Percentiles rank a stretch among this genome's conserved stretches.
phyloP scores from a whole-genome alignment of 2,888 invertebrate species.

The Iselma pallidipennis region DNA sequence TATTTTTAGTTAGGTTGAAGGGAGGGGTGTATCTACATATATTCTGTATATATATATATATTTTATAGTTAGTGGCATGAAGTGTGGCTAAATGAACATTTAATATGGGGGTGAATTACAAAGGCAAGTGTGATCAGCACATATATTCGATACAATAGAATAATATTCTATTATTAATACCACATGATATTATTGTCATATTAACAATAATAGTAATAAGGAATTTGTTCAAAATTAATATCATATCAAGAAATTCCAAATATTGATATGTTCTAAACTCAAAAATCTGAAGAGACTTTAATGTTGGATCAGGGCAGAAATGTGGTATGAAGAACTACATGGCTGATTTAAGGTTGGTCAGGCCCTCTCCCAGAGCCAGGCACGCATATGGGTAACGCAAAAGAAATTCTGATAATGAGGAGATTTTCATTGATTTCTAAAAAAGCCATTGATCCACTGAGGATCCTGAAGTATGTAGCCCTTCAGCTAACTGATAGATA shows the following conservation, averaged over 20 bases:
- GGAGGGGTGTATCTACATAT: neutral
- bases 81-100: conserved; percentile 54
- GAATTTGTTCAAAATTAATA: neutral
- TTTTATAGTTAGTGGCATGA: conserved; percentile 33
- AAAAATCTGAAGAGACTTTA: neutral
- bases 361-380: too few relatives aligned
- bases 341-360: too few relatives aligned
- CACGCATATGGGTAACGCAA: too few relatives aligned
- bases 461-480: too few relatives aligned
- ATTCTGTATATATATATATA: too few relatives aligned
- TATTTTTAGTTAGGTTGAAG: neutral
- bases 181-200: conserved; percentile 11
- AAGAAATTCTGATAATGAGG: too few relatives aligned
- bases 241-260: neutral
- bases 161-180: conserved; percentile 28
- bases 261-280: too few relatives aligned
- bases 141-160: conserved; percentile 19
- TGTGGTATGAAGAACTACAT: too few relatives aligned
- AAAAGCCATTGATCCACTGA: too few relatives aligned
- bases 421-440: too few relatives aligned
- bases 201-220: neutral
- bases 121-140: conserved; percentile 38
- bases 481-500: too few relatives aligned
- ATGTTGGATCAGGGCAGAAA: neutral
- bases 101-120: conserved; percentile 50